phyloP scores from a whole-genome alignment of 2,797 vertebrate species.

The Smutsia gigantea region DNA sequence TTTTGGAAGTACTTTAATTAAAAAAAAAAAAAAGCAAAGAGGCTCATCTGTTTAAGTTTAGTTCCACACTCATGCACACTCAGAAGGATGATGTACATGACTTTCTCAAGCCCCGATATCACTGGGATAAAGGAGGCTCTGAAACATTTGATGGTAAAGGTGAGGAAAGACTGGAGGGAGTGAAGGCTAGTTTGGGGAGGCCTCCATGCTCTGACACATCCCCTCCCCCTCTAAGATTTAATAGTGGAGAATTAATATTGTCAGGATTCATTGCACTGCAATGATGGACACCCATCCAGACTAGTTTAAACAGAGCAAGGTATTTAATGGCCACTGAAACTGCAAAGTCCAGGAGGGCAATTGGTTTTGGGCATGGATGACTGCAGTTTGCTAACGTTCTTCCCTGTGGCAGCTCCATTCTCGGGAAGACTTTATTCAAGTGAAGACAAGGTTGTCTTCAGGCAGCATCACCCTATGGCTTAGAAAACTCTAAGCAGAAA shows the following conservation, averaged over 20 bases:
- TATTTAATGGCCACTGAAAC: background rate
- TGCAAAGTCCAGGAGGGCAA: background rate
- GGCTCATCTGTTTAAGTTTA: constrained; percentile 7
- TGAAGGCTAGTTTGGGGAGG: background rate
- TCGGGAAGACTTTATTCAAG: constrained; percentile 15
- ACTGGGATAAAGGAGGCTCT: background rate
- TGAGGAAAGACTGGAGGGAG: background rate
- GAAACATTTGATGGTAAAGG: background rate
- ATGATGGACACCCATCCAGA: background rate
- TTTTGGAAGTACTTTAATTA: background rate
- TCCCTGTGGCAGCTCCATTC: background rate
- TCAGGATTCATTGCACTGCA: background rate
- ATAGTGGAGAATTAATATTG: background rate
- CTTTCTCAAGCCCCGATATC: background rate
- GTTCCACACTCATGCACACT: background rate
- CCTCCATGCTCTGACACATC: background rate
- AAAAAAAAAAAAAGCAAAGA: background rate
- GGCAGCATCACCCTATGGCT: background rate
- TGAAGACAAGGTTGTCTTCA: background rate
- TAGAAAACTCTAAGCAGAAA: background rate
- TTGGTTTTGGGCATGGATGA: background rate
- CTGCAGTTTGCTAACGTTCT: background rate
- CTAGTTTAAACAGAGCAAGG: background rate
- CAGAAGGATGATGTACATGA: background rate
- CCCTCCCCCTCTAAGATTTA: background rate